Percentiles rank a stretch among this genome's conserved stretches.
phyloP scores from a whole-genome alignment of 2,888 invertebrate genomes.

The Cosmia pyralina region DNA sequence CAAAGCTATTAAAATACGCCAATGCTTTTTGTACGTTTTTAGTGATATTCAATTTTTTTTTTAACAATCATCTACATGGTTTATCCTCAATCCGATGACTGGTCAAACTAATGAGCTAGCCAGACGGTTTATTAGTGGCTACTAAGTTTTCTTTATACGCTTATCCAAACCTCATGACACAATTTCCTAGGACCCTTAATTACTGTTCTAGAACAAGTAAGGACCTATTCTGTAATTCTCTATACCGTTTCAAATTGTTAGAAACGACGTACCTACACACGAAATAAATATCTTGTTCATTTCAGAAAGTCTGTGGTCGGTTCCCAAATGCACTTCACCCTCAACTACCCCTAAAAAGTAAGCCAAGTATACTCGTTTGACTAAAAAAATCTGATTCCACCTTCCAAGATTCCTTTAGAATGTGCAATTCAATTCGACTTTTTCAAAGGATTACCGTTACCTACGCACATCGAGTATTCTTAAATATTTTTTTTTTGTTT shows the following conservation, averaged over 20 bases:
- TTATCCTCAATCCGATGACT: too few species aligned
- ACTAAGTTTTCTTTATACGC: too few species aligned
- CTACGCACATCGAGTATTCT: background rate
- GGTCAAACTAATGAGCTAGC: too few species aligned
- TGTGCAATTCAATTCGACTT: background rate
- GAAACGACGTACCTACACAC: background rate
- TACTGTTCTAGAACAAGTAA: too few species aligned
- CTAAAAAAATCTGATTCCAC: background rate
- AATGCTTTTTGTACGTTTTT: too few species aligned
- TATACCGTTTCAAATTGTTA: background rate
- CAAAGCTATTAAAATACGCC: too few species aligned
- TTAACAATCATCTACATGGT: too few species aligned
- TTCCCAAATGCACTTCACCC: background rate
- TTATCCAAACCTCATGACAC: too few species aligned
- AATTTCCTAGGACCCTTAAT: too few species aligned
- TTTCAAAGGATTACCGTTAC: background rate
- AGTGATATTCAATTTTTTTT: too few species aligned
- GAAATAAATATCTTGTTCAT: background rate
- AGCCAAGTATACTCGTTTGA: background rate
- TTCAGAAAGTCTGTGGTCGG: slow-evolving; percentile 20
- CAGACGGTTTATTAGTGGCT: too few species aligned
- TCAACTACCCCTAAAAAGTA: slow-evolving; percentile 19
- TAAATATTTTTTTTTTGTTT: background rate
- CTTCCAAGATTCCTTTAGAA: background rate
- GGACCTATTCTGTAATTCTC: background rate